phyloP scores from a whole-genome alignment of 2,797 vertebrate species.

The Manis javanica region DNA sequence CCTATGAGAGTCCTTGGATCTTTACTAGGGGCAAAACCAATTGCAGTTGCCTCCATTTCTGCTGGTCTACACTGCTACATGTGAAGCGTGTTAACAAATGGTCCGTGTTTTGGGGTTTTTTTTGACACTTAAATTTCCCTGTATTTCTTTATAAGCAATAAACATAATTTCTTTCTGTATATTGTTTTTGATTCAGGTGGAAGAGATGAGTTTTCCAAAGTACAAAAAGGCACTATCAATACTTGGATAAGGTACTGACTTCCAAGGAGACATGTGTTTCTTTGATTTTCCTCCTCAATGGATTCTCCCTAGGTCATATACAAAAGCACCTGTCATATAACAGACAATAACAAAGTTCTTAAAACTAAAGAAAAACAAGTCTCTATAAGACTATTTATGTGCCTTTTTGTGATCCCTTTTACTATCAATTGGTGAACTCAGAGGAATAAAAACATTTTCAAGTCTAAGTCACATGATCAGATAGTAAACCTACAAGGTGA shows the following conservation, averaged over 20 bases:
- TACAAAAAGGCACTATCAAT: not conserved
- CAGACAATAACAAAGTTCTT: not conserved
- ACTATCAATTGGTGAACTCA: not conserved
- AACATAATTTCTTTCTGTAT: not conserved
- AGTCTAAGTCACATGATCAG: not conserved
- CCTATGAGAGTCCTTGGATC: not conserved
- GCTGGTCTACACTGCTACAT: not conserved
- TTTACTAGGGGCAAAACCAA: not conserved
- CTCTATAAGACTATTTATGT: not conserved
- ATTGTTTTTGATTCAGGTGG: not conserved
- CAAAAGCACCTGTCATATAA: not conserved
- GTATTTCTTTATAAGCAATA: not conserved
- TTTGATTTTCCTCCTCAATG: not conserved
- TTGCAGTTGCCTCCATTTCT: not conserved
- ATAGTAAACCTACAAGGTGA: not conserved
- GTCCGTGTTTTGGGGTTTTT: not conserved
- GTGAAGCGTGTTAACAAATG: not conserved
- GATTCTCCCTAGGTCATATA: not conserved
- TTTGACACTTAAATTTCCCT: not conserved
- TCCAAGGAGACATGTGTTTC: not conserved
- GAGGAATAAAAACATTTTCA: not conserved
- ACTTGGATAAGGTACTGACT: not conserved
- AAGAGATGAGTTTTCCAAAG: conserved; percentile 11
- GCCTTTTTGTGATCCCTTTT: not conserved
- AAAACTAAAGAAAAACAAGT: conserved; percentile 13